Base-by-base conservation (phyloP, 2,113 vertebrate genomes). In the Apus apus region DNA sequence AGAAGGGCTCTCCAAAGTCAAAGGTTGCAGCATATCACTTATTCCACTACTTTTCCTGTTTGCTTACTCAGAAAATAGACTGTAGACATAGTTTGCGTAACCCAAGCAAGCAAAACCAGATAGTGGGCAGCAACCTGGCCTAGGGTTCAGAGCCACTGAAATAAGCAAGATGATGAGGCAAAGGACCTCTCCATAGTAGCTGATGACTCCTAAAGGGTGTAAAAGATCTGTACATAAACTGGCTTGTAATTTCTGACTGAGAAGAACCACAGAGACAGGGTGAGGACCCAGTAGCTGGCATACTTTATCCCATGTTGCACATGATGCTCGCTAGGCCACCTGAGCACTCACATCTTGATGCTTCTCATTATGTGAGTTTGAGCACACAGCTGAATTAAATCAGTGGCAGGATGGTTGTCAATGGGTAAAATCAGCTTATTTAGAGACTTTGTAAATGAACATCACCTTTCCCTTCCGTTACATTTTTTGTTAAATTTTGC, bases 61-160 rank as follows among this genome's bases (percentile, higher is more conserved):
- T 0, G 0, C 36, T 23, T 34, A 79, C 21, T 15, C 22, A 36
- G 62, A 79, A 91, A 76, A 57, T 9, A 61, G 4, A 7, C 58
- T 61, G 29, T 56, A 48, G 36, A 40, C 6, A 3, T 11, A 36
- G 19, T 7, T 21, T 45, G 2, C 32, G 38, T n/a, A 9, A 23
- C 40, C 11, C 0, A 3, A 73, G 75, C 7, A 91, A 65, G 34
- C 19, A 20, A 45, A 87, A 66, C 15, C 45, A 60, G 14, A 29
- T 1, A 60, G 5, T 5, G 14, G 10, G 16, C 71, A 85, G 62
- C 67, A 91, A n/a, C 19, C 30, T 51, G 27, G 43, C n/a, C 45
- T 72, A 27, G 11, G 13, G 6, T 48, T 64, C 64, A 70, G 58
- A 76, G 66, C 50, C 1, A 1, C 11, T 54, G n/a, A 73, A 73